Conservation (phyloP, 2,888 invertebrate genomes). For the Lasioglossum villosulum region DNA sequence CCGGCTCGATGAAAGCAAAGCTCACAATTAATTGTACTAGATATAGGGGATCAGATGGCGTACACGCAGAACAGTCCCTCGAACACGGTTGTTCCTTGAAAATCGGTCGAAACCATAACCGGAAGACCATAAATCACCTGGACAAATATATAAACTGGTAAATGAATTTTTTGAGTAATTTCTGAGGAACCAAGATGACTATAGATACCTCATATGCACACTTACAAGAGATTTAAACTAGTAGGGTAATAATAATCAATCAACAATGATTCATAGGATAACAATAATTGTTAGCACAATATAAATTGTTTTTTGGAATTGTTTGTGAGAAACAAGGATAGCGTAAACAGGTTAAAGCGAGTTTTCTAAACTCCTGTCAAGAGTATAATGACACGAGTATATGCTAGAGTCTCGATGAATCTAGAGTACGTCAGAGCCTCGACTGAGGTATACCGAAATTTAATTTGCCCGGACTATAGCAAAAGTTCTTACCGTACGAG, state of each 20-base stretch:
- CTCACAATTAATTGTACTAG: slow-evolving; percentile 16
- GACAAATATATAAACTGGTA: not conserved
- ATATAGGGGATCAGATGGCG: not conserved
- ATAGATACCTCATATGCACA: not conserved
- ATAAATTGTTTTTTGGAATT: not conserved
- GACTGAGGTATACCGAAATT: not conserved
- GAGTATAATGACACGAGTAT: not conserved
- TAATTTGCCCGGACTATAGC: not conserved
- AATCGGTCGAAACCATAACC: not conserved
- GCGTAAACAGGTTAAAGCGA: not conserved
- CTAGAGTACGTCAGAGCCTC: not conserved
- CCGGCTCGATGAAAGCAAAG: slow-evolving; percentile 30
- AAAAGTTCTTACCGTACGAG: not conserved
- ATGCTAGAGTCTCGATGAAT: not conserved
- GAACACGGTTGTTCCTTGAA: not conserved
- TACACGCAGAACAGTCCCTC: not conserved
- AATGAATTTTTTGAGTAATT: not conserved
- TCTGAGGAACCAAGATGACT: not conserved
- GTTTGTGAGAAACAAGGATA: not conserved
- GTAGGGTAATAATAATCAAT: not conserved
- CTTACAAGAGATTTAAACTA: not conserved
- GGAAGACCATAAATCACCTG: not conserved
- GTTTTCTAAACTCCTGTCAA: not conserved
- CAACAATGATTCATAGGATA: not conserved
- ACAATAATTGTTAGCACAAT: not conserved